Base-by-base conservation (phyloP, 2,797 vertebrate genomes). In the Spinus pinus region DNA sequence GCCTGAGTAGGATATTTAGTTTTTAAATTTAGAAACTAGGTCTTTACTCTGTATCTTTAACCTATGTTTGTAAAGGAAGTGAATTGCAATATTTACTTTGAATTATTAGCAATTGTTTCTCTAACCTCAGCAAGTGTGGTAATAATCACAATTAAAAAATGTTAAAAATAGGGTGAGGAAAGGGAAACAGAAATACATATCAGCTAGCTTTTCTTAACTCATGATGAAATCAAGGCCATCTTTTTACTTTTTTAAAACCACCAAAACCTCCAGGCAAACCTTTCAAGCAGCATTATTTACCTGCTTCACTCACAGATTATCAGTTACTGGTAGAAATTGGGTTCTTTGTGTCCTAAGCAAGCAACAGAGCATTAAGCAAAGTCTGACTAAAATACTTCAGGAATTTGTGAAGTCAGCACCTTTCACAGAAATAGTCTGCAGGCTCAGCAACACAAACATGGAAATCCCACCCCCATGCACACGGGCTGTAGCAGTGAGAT, bases 391-490 rank as follows among this genome's bases (percentile, higher is more conserved):
- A 96, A 95, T 81, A 95, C 75, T 94, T 78, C 24, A 92, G 64
- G 79, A 94, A 96, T 97, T 21, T 81, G 87, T 91, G 31, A 93
- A 93, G 81, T 96, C 96, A 97, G 94, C 95, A 94, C 44, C 81
- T 86, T 81, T 66, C 8, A 35, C 1, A 80, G 81, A 88, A 93
- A 84, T 1, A 53, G 75, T 90, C 2, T 92, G 94, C 91, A 92
- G 72, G 44, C 79, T 94, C 91, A 95, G 91, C 92, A 95, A 61
- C 39, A 65, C 12, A 71, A 91, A 85, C 87, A 25, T 31, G 66
- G 56, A 90, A 92, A 86, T 71, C 79, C 51, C 44, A 81, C 50
- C 81, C 49, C 46, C 41, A 23, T 7, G 15, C 69, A 83, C 35
- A 85, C 15, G 92, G 92, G 61, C 51, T 58, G 35, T 37, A 84